Evolutionary conservation across 2,888 invertebrate species (phyloP).

Genomic region (Ichneumon xanthorius): DNA sequence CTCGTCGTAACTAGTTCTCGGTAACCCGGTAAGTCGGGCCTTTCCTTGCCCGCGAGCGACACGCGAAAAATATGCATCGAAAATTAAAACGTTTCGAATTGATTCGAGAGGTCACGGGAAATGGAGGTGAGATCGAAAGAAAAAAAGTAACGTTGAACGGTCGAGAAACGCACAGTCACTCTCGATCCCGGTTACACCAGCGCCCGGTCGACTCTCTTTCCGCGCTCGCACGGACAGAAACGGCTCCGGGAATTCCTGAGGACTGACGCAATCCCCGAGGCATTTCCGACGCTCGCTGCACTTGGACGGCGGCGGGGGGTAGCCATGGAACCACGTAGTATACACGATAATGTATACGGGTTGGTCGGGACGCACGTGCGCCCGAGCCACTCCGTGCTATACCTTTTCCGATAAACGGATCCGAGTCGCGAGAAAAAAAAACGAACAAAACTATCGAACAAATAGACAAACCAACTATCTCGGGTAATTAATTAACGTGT

Average conservation of each 20-base stretch:
- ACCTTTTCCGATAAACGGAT: neutral
- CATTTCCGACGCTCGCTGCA: constrained; percentile 84
- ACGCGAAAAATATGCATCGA: neutral
- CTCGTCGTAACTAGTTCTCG: constrained; percentile 22
- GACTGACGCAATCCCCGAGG: constrained; percentile 82
- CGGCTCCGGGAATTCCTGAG: constrained; percentile 81
- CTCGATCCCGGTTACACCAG: constrained; percentile 14
- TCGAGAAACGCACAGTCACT: neutral
- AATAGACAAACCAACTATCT: too few relatives aligned
- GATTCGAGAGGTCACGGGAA: neutral
- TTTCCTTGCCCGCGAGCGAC: neutral
- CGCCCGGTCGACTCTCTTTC: constrained; percentile 30
- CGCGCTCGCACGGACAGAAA: constrained; percentile 59
- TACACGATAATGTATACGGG: neutral
- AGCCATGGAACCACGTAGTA: constrained; percentile 41
- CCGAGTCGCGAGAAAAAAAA: neutral
- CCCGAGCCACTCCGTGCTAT: neutral
- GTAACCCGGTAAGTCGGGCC: neutral
- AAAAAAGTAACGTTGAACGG: neutral
- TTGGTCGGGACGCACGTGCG: neutral
- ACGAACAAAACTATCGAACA: neutral
- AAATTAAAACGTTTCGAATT: neutral
- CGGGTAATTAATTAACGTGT: neutral
- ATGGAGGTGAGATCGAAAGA: neutral
- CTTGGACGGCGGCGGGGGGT: constrained; percentile 73